Conservation (phyloP, 2,888 invertebrate genomes). For the Celastrina argiolus region DNA sequence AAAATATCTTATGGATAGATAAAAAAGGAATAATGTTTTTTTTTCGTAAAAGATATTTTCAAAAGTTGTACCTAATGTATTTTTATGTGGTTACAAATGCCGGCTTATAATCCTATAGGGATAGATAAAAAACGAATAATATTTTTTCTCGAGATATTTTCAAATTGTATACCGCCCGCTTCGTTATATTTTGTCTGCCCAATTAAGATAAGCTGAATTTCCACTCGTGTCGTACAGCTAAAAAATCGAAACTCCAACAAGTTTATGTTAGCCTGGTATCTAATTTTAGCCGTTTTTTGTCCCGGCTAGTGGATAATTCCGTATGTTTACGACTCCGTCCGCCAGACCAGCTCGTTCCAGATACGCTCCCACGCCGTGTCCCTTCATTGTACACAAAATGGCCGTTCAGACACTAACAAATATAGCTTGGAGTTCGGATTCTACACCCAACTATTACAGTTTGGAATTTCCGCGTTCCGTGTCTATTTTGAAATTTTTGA, state of each 20-base stretch:
- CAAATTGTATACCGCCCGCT: too few relatives aligned
- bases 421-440: neutral
- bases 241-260: conserved; percentile 31
- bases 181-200: too few relatives aligned
- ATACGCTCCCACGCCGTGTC: conserved; percentile 67
- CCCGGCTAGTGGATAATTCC: conserved; percentile 63
- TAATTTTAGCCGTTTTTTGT: conserved; percentile 66
- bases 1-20: too few relatives aligned
- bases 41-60: too few relatives aligned
- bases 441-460: neutral
- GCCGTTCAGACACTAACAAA: conserved; percentile 21
- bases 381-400: conserved; percentile 41
- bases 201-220: too few relatives aligned
- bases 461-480: neutral
- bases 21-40: too few relatives aligned
- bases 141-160: too few relatives aligned
- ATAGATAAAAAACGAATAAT: too few relatives aligned
- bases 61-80: too few relatives aligned
- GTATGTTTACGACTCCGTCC: conserved; percentile 63
- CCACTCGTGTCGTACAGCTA: conserved; percentile 20
- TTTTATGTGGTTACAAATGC: too few relatives aligned
- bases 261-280: conserved; percentile 37
- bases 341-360: conserved; percentile 59
- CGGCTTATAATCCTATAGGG: too few relatives aligned
- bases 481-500: neutral